Conservation (phyloP, 2,888 invertebrate genomes). For the Cryptus viduatorius region DNA sequence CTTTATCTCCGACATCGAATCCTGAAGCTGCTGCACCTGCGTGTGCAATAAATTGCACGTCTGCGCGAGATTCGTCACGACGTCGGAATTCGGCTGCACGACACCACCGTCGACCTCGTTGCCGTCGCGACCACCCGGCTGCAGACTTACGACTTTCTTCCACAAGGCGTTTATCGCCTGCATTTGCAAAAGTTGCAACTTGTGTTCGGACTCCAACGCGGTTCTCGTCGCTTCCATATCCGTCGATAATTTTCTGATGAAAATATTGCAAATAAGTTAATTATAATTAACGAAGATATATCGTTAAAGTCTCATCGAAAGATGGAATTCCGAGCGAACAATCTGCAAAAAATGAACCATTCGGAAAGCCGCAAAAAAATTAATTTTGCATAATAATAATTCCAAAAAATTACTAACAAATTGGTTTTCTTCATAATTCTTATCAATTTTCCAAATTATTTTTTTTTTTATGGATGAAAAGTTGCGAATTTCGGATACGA, state of each 20-base stretch:
- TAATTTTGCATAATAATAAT: too few relatives aligned
- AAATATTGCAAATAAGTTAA: conserved; percentile 14
- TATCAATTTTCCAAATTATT: too few relatives aligned
- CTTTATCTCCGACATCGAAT: conserved; percentile 92
- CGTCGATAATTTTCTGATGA: conserved; percentile 90
- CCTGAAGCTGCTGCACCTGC: conserved; percentile 92
- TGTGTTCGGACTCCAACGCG: conserved; percentile 93
- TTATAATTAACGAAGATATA: neutral
- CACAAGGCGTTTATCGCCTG: conserved; percentile 96
- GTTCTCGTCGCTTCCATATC: conserved; percentile 95
- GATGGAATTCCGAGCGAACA: too few relatives aligned
- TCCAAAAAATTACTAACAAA: too few relatives aligned
- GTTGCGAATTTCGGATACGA: too few relatives aligned
- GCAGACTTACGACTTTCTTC: conserved; percentile 93
- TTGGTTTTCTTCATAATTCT: too few relatives aligned
- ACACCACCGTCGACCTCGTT: conserved; percentile 76
- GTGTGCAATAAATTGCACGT: conserved; percentile 91
- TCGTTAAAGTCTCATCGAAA: neutral
- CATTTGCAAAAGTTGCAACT: conserved; percentile 94
- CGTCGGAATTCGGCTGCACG: conserved; percentile 86
- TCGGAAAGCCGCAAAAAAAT: too few relatives aligned
- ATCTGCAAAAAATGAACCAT: too few relatives aligned
- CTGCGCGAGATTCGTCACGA: conserved; percentile 90
- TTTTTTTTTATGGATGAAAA: too few relatives aligned
- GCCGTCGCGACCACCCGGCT: conserved; percentile 83